Evolutionary conservation across 2,797 vertebrate genomes (phyloP).

Genomic region (Distichodus sexfasciatus): DNA sequence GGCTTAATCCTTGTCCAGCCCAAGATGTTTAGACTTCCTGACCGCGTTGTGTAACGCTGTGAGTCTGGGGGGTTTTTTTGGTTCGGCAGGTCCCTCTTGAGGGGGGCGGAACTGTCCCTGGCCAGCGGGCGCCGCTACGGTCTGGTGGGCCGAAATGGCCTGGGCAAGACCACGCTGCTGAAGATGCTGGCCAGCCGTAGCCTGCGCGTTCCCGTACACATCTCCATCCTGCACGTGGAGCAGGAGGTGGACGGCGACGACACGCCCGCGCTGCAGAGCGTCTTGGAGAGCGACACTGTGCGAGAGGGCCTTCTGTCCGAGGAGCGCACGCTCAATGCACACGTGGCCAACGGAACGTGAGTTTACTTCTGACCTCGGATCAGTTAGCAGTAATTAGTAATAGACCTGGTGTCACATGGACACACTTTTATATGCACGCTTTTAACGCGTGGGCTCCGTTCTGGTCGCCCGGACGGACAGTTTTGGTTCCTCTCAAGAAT

Average conservation of each 20-base stretch:
- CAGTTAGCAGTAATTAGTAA: no score
- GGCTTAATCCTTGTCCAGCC: no score
- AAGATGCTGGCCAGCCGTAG: slow-evolving; percentile 93
- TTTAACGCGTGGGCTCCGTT: no score
- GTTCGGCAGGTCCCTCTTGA: slow-evolving; percentile 80
- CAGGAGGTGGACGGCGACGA: slow-evolving; percentile 95
- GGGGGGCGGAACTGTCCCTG: slow-evolving; percentile 87
- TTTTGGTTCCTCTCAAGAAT: no score
- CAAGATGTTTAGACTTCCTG: no score
- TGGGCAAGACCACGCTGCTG: slow-evolving; percentile 93
- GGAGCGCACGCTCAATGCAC: slow-evolving; percentile 80
- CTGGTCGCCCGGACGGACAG: no score
- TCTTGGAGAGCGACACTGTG: slow-evolving; percentile 85
- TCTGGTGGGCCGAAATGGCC: slow-evolving; percentile 89
- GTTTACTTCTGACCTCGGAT: slow-evolving; percentile 26
- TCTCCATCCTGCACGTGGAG: slow-evolving; percentile 94
- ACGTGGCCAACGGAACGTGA: slow-evolving; percentile 84
- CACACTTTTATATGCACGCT: no score
- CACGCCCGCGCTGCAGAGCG: slow-evolving; percentile 86
- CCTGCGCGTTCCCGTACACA: slow-evolving; percentile 87
- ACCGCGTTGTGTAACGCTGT: not conserved
- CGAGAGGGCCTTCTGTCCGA: slow-evolving; percentile 82
- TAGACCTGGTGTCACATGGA: no score
- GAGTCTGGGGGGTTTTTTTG: not conserved
- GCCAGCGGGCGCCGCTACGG: slow-evolving; percentile 88